Percentiles rank a stretch among this genome's conserved stretches.
These are phyloP conservation scores for Penaeus chinensis DNA, from an alignment of 1,140 invertebrate species.

Conservation along the genomic window DNA sequence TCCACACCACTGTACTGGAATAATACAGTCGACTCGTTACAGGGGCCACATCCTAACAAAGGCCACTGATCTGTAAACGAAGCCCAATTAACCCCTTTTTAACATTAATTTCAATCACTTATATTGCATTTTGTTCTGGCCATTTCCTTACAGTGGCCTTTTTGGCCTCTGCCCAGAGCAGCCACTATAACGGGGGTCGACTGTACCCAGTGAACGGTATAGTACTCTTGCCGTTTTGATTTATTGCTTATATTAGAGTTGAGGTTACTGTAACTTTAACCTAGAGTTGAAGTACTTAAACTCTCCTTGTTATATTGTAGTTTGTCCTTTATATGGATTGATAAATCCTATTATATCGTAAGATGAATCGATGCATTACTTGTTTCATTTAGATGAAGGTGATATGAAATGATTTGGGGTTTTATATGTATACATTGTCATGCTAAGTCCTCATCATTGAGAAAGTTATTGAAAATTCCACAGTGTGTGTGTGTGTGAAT, in stretches of 20 bases:
- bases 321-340: too few species aligned
- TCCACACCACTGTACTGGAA: conserved; percentile 42
- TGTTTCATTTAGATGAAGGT: too few species aligned
- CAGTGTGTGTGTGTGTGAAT: too few species aligned
- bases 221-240: conserved; percentile 54
- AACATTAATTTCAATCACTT: conserved; percentile 50
- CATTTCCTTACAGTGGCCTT: conserved; percentile 58
- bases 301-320: too few species aligned
- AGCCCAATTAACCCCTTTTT: conserved; percentile 49
- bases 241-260: not conserved
- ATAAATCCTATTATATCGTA: too few species aligned
- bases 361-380: too few species aligned
- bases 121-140: conserved; percentile 53
- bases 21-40: conserved; percentile 50
- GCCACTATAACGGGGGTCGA: conserved; percentile 53
- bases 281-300: too few species aligned
- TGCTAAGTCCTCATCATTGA: too few species aligned
- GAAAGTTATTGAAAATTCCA: too few species aligned
- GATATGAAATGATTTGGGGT: too few species aligned
- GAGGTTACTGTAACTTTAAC: too few species aligned
- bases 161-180: conserved; percentile 56
- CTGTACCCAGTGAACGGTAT: conserved; percentile 57
- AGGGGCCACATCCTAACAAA: conserved; percentile 52
- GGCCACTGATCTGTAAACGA: conserved; percentile 35
- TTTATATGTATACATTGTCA: too few species aligned